Evolutionary conservation across 1,140 invertebrate species (phyloP).

Genomic region (Platorchestia sp.): DNA sequence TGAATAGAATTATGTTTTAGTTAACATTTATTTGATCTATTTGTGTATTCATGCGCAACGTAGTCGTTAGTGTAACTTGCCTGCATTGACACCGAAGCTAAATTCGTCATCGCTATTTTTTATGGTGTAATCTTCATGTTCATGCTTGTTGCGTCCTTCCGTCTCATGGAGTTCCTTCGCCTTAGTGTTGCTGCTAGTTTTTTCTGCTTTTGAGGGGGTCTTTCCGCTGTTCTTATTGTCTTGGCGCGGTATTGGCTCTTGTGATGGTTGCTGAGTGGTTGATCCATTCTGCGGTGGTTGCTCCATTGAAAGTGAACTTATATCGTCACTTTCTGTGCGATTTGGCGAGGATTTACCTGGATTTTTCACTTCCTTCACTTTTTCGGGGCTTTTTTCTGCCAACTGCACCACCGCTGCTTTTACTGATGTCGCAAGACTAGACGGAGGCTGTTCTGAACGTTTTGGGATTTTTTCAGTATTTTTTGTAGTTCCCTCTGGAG

Average conservation of each 20-base stretch:
- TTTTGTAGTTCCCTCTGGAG: neutral
- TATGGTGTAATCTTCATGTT: neutral
- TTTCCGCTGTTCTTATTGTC: neutral
- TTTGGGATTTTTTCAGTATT: neutral
- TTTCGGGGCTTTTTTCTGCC: neutral
- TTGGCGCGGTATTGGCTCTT: neutral
- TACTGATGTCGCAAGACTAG: neutral
- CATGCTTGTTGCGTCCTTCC: neutral
- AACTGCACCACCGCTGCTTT: neutral
- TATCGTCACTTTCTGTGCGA: neutral
- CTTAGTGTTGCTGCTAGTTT: neutral
- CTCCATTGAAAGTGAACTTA: neutral
- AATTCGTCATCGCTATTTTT: conserved; percentile 9
- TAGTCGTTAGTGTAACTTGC: neutral
- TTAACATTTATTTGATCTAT: neutral
- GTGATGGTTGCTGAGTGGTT: neutral
- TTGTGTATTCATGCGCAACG: neutral
- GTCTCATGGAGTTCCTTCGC: neutral
- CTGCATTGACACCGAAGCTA: neutral
- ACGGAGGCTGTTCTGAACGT: neutral
- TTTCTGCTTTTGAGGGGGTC: neutral
- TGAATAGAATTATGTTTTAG: neutral
- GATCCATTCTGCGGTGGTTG: neutral
- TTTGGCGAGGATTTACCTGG: neutral
- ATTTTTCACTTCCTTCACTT: neutral